Evolutionary conservation across 2,888 invertebrate species (phyloP).

Genomic region (Cinara cedri): DNA sequence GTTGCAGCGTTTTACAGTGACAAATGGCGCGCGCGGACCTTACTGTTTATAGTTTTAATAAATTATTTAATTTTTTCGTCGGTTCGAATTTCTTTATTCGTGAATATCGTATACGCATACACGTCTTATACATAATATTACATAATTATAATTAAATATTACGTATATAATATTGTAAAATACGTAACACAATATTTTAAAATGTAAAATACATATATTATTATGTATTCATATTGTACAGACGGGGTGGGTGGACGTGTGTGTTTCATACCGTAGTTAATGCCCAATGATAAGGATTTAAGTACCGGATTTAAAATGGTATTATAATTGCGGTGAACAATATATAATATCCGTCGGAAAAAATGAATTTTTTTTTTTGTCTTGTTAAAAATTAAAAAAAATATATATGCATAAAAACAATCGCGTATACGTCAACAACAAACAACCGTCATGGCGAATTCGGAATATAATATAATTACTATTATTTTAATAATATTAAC

Average conservation of each 20-base stretch:
- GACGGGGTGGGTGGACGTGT: neutral
- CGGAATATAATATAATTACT: neutral
- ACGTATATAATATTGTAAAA: too few species aligned
- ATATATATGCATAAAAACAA: neutral
- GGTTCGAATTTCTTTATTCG: neutral
- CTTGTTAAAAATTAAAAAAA: too few species aligned
- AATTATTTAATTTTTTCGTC: neutral
- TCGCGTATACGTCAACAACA: neutral
- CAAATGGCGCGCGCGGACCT: neutral
- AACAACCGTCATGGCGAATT: neutral
- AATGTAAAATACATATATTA: neutral
- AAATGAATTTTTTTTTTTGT: too few species aligned
- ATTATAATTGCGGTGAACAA: too few species aligned
- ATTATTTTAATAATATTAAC: neutral
- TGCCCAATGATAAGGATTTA: too few species aligned
- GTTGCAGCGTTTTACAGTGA: neutral
- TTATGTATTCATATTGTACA: neutral
- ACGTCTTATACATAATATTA: neutral
- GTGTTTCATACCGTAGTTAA: neutral
- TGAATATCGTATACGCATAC: neutral
- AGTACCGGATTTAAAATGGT: too few species aligned
- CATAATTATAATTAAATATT: too few species aligned
- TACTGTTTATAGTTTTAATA: slow-evolving; percentile 2
- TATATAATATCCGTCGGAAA: too few species aligned
- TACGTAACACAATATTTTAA: too few species aligned